These are phyloP conservation scores for Pentalonia nigronervosa DNA, from an alignment of 1,140 invertebrate species.

Conservation along the genomic window DNA sequence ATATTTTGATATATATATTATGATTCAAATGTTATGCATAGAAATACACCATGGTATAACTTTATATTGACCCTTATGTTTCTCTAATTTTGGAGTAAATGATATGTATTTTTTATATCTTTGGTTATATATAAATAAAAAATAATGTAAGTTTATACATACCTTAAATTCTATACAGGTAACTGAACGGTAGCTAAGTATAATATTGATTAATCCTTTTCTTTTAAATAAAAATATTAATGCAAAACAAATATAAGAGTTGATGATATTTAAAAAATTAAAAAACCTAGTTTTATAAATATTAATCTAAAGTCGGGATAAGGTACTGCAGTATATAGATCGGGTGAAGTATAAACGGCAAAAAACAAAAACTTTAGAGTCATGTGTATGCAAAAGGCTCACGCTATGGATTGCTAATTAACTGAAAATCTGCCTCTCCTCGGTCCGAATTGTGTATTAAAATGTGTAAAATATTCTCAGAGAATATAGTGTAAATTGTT, in stretches of 20 bases:
- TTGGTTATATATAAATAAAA: too few relatives aligned
- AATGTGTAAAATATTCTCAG: background rate
- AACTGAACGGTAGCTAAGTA: too few relatives aligned
- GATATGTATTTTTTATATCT: too few relatives aligned
- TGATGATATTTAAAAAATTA: background rate
- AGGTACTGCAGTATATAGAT: background rate
- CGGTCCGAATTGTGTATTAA: background rate
- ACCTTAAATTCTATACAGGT: too few relatives aligned
- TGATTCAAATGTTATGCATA: too few relatives aligned
- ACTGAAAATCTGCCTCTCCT: background rate
- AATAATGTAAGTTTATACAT: too few relatives aligned
- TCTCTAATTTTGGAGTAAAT: too few relatives aligned
- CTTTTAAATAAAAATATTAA: background rate
- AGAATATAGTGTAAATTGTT: background rate
- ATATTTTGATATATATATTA: too few relatives aligned
- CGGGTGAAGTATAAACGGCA: too few relatives aligned
- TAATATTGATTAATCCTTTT: background rate
- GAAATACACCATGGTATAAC: too few relatives aligned
- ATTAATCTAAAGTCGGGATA: background rate
- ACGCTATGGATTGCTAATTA: background rate
- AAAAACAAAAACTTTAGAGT: too few relatives aligned
- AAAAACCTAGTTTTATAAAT: background rate
- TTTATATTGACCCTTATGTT: too few relatives aligned
- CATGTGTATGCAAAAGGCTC: background rate
- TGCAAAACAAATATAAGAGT: background rate